Evolutionary conservation across 64 coral and sea anemone species (phyloP).

Genomic region (Actinia equina): DNA sequence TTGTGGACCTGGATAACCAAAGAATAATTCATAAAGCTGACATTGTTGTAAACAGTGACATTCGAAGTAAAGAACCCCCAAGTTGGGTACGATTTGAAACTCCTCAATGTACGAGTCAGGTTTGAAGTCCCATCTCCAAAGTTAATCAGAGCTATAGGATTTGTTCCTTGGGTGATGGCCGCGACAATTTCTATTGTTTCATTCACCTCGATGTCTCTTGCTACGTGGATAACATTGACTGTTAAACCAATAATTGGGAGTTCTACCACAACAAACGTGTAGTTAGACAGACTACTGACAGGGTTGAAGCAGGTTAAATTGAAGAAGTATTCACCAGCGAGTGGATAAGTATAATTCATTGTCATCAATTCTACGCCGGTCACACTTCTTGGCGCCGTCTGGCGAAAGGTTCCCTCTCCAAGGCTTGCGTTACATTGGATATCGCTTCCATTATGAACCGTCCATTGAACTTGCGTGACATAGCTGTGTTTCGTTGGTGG

Average conservation of each 20-base stretch:
- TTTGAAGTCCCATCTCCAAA: constrained; percentile 28
- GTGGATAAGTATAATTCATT: not conserved
- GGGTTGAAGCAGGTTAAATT: constrained; percentile 34
- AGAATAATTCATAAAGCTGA: constrained; percentile 34
- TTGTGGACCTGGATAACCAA: constrained; percentile 50
- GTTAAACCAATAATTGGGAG: constrained; percentile 27
- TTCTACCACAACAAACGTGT: constrained; percentile 29
- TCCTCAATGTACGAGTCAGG: not conserved
- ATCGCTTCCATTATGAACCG: constrained; percentile 39
- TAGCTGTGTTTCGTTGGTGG: not conserved
- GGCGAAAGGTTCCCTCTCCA: constrained; percentile 29
- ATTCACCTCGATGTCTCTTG: constrained; percentile 79
- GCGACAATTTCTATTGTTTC: constrained; percentile 57
- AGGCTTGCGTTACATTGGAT: constrained; percentile 26
- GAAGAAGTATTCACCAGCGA: constrained; percentile 8
- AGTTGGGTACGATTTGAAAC: constrained; percentile 14
- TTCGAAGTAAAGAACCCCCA: constrained; percentile 28
- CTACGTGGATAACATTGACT: constrained; percentile 17
- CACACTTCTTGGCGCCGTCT: constrained; percentile 1
- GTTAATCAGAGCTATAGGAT: constrained; percentile 14
- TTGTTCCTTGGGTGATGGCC: constrained; percentile 40
- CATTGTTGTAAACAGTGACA: constrained; percentile 51
- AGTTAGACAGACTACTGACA: not conserved
- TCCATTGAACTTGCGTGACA: constrained; percentile 33
- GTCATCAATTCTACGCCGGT: not conserved